Conservation (phyloP, 2,888 invertebrate genomes). For the Melangyna quadrimaculata region DNA sequence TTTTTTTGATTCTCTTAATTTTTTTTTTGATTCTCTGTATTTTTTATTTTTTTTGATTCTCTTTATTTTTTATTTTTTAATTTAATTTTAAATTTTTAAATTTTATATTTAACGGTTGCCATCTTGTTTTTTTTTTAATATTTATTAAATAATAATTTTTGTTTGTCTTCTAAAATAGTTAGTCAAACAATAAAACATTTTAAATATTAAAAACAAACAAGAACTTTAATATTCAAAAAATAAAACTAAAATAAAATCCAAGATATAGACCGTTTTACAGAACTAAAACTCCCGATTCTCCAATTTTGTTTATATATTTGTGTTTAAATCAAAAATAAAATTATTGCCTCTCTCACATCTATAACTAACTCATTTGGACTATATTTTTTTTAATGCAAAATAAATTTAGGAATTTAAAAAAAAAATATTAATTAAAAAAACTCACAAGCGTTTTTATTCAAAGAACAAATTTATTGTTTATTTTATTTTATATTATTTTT, state of each 20-base stretch:
- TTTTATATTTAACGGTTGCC: neutral
- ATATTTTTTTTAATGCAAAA: constrained; percentile 3
- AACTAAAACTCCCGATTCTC: neutral
- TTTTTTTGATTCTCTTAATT: too few species aligned
- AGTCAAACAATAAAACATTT: neutral
- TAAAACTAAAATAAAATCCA: neutral
- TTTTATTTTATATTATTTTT: constrained; percentile 67
- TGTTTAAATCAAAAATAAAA: too few species aligned
- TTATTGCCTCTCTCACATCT: too few species aligned
- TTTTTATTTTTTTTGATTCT: too few species aligned
- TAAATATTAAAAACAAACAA: neutral
- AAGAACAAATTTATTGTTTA: constrained; percentile 78
- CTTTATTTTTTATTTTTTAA: neutral
- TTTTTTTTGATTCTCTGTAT: too few species aligned
- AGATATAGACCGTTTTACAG: neutral
- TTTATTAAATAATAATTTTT: neutral
- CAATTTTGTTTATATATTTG: too few species aligned
- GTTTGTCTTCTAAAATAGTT: neutral
- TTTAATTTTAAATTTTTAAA: neutral
- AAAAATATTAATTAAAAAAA: constrained; percentile 72
- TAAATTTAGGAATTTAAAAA: constrained; percentile 31
- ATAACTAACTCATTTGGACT: constrained; percentile 20
- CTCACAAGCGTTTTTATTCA: constrained; percentile 82
- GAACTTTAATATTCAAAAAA: neutral
- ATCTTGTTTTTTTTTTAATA: neutral